A percentile compares a stretch with the other conserved stretches of the same genome.
Evolutionary conservation across 1,140 invertebrate species (phyloP).

Genomic region (Macrotrachela quadricornifera): DNA sequence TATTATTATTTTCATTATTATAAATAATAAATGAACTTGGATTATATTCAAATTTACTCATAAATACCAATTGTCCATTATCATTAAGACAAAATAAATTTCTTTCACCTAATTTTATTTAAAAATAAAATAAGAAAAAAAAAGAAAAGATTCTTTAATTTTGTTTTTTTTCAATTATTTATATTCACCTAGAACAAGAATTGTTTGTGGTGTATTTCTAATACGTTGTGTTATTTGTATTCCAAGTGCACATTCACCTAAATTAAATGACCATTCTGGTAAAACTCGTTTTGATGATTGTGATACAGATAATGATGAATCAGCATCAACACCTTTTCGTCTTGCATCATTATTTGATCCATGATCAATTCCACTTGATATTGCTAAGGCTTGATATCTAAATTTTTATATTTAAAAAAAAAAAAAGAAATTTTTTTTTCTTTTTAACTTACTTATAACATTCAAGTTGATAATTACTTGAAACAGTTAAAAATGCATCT

Average conservation of each 20-base stretch:
- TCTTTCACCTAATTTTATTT: conserved; percentile 34
- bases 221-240: conserved; percentile 1
- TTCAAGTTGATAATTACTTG: conserved; percentile 49
- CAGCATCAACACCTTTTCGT: neutral
- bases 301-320: neutral
- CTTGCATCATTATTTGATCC: too few species aligned
- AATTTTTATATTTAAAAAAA: neutral
- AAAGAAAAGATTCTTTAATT: too few species aligned
- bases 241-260: conserved; percentile 3
- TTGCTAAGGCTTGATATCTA: conserved; percentile 30
- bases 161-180: too few species aligned
- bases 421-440: too few species aligned
- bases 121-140: too few species aligned
- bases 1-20: conserved; percentile 37
- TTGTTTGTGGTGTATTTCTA: neutral
- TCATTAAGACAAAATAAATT: conserved; percentile 54
- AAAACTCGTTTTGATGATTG: conserved; percentile 5
- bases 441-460: conserved; percentile 45
- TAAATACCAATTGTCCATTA: conserved; percentile 46
- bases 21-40: conserved; percentile 50
- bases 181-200: conserved; percentile 23
- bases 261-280: conserved; percentile 3
- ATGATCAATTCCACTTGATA: conserved; percentile 19
- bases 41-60: conserved; percentile 56
- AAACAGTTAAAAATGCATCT: conserved; percentile 54